Percentiles rank a stretch among this genome's conserved stretches.
Evolutionary conservation across 2,888 invertebrate genomes (phyloP).

Genomic region (Campopleginae sp.): DNA sequence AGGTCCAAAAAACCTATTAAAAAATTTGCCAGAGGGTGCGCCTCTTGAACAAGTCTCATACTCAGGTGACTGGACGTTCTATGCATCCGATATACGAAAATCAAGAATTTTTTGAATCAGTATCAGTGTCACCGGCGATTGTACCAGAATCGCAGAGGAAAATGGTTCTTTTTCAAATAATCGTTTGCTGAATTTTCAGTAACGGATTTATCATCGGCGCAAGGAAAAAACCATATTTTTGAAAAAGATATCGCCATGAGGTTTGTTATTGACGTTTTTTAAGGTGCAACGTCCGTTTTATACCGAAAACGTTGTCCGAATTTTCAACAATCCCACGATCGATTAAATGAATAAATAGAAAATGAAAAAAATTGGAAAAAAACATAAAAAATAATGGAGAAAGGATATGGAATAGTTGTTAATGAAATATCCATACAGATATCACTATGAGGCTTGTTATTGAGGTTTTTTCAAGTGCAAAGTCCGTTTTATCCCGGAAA

Average conservation of each 20-base stretch:
- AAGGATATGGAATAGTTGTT: not conserved
- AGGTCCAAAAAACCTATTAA: too few relatives aligned
- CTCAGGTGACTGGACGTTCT: too few relatives aligned
- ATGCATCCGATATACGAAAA: not conserved
- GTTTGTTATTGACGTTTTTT: too few relatives aligned
- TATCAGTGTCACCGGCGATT: not conserved
- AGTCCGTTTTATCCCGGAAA: not conserved
- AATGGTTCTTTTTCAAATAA: not conserved
- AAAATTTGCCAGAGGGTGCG: too few relatives aligned
- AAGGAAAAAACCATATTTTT: too few relatives aligned
- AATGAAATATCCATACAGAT: not conserved
- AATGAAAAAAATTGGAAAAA: too few relatives aligned
- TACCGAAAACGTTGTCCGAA: not conserved
- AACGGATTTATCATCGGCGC: not conserved
- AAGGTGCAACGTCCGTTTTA: not conserved
- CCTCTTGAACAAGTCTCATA: too few relatives aligned
- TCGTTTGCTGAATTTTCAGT: not conserved
- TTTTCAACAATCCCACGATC: not conserved
- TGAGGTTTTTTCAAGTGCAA: too few relatives aligned
- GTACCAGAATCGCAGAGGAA: not conserved
- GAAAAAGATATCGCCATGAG: too few relatives aligned
- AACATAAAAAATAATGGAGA: constrained; percentile 3
- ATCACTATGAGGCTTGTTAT: too few relatives aligned
- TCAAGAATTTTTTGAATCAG: not conserved
- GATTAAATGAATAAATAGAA: not conserved